Conservation (phyloP, 2,888 invertebrate genomes). For the Lamproptera curius region DNA sequence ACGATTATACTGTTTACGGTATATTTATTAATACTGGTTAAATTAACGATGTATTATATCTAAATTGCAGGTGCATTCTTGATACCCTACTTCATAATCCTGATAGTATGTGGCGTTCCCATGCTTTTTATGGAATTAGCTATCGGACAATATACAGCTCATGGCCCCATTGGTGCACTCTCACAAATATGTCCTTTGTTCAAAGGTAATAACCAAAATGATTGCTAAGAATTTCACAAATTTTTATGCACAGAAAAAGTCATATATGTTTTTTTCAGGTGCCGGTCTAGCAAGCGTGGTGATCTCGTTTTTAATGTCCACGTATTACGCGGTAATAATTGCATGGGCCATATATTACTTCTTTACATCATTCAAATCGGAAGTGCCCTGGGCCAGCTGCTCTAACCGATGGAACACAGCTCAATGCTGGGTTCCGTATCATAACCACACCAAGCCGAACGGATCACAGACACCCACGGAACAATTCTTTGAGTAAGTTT, state of each 20-base stretch:
- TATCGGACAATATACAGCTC: constrained; percentile 93
- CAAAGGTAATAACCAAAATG: constrained; percentile 82
- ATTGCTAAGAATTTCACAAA: not conserved
- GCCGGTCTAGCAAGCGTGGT: constrained; percentile 96
- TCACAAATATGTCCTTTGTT: constrained; percentile 95
- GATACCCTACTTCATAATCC: constrained; percentile 95
- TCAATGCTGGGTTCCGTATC: constrained; percentile 88
- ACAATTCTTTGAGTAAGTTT: constrained; percentile 95
- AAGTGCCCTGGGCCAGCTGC: constrained; percentile 94
- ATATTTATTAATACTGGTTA: too few species aligned
- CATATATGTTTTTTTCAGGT: constrained; percentile 80
- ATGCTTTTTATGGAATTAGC: constrained; percentile 96
- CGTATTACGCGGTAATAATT: constrained; percentile 97
- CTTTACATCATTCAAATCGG: constrained; percentile 91
- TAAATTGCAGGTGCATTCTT: constrained; percentile 91
- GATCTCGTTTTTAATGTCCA: constrained; percentile 96
- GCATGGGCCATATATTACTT: constrained; percentile 96
- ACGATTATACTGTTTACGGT: too few species aligned
- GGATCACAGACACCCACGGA: constrained; percentile 91
- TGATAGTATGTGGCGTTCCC: constrained; percentile 93
- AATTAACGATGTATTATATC: too few species aligned
- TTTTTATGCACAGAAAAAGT: too few species aligned
- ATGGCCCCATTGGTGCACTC: constrained; percentile 94
- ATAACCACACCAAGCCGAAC: constrained; percentile 83
- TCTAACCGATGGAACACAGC: constrained; percentile 91